phyloP scores from a whole-genome alignment of 1,140 invertebrate species.

The Trichonephila inaurata region DNA sequence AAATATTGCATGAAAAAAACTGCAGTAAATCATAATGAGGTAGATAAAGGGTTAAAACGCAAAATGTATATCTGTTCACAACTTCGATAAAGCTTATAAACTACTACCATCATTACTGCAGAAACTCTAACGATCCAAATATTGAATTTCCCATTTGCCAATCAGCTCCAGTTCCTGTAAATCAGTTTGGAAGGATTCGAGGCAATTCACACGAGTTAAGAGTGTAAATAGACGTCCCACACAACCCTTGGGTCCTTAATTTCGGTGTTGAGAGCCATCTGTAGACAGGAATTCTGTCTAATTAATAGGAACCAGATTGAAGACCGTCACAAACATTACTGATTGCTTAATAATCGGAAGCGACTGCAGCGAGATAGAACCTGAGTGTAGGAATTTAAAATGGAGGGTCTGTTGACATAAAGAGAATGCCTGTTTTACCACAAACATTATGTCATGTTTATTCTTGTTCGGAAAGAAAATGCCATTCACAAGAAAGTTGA shows the following conservation, averaged over 20 bases:
- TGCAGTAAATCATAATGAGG: no score
- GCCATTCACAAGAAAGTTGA: no score
- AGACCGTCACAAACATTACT: neutral
- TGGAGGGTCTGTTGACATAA: neutral
- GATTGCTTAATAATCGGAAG: conserved; percentile 40
- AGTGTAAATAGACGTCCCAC: neutral
- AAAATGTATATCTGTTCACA: no score
- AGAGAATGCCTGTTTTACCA: neutral
- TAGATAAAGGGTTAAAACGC: no score
- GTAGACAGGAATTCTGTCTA: neutral
- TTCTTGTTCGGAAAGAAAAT: no score
- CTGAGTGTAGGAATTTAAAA: conserved; percentile 14
- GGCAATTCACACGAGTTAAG: neutral
- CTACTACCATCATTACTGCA: neutral
- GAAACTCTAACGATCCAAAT: neutral
- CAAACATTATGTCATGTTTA: neutral
- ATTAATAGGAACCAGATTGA: conserved; percentile 38
- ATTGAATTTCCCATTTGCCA: neutral
- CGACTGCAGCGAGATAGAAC: conserved; percentile 3
- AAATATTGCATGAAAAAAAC: no score
- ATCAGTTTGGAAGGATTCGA: neutral
- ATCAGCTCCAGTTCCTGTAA: neutral
- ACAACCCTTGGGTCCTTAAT: neutral
- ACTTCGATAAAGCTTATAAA: no score
- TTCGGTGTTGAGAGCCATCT: neutral